These are phyloP conservation scores for Smittia aterrima DNA, from an alignment of 2,888 invertebrate species.

Conservation along the genomic window DNA sequence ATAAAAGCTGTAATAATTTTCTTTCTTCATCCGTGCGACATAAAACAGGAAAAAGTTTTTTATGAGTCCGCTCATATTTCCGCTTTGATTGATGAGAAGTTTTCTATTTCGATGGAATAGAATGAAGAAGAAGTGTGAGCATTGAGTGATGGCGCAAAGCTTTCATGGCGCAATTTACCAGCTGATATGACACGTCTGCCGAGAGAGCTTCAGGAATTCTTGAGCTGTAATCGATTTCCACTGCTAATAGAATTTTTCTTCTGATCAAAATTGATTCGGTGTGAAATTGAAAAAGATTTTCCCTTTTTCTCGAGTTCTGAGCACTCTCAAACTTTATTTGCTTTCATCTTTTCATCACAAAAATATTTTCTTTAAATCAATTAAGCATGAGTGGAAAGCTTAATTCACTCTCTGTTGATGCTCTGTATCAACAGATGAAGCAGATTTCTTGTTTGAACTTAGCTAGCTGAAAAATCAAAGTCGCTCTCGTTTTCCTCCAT, in stretches of 20 bases:
- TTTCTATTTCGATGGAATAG: background rate
- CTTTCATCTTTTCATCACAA: slow-evolving; percentile 1
- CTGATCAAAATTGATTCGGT: background rate
- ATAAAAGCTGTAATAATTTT: slow-evolving; percentile 19
- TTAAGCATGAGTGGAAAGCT: background rate
- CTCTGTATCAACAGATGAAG: too few relatives aligned
- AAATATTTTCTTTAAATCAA: slow-evolving; percentile 13
- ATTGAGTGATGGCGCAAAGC: background rate
- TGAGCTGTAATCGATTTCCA: background rate
- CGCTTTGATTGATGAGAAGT: background rate
- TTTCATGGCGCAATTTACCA: background rate
- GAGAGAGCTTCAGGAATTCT: background rate
- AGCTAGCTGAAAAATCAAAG: slow-evolving; percentile 52
- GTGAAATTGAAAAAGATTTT: slow-evolving; percentile 15
- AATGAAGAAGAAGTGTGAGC: background rate
- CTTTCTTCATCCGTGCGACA: background rate
- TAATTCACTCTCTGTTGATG: too few relatives aligned
- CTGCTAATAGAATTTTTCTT: background rate
- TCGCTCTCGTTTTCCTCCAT: slow-evolving; percentile 49
- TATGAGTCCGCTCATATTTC: slow-evolving; percentile 3
- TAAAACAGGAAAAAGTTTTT: background rate
- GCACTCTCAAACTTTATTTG: slow-evolving; percentile 4
- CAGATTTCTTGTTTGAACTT: background rate
- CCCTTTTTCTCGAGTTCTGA: background rate
- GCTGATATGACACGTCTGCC: background rate